A percentile compares a stretch with the other conserved stretches of the same genome.
These are phyloP conservation scores for Limnephilus auricula DNA, from an alignment of 2,888 invertebrate species.

Conservation along the genomic window DNA sequence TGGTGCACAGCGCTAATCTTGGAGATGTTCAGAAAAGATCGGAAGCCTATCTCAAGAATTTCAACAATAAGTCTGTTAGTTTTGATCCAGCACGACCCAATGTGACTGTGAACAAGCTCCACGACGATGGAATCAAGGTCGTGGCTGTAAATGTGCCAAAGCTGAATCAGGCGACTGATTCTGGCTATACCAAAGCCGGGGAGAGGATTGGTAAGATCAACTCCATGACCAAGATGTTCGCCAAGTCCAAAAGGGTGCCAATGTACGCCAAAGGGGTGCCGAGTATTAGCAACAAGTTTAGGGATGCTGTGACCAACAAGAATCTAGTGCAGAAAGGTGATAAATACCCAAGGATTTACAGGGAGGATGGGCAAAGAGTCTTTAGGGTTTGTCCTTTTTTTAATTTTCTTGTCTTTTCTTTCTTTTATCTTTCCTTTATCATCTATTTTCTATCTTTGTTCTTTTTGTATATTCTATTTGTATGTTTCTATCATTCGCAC, in stretches of 20 bases:
- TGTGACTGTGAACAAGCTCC: constrained; percentile 9
- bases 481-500: too few species aligned
- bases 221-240: constrained; percentile 46
- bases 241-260: constrained; percentile 41
- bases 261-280: constrained; percentile 60
- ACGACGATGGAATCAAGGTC: background rate
- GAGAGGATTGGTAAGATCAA: constrained; percentile 39
- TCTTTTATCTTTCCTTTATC: background rate
- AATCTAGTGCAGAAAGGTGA: constrained; percentile 25
- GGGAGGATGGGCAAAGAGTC: constrained; percentile 63
- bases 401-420: background rate
- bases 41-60: constrained; percentile 4
- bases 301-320: constrained; percentile 50
- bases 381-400: constrained; percentile 60
- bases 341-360: constrained; percentile 54
- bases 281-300: constrained; percentile 58
- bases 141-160: background rate
- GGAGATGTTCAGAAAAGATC: background rate
- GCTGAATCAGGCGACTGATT: background rate
- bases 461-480: background rate
- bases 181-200: constrained; percentile 14
- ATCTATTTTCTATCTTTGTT: background rate
- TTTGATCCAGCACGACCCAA: background rate
- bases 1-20: background rate
- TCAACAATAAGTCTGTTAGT: constrained; percentile 16